Conservation (phyloP, 2,113 vertebrate genomes). For the Microcebus lehilahytsara region DNA sequence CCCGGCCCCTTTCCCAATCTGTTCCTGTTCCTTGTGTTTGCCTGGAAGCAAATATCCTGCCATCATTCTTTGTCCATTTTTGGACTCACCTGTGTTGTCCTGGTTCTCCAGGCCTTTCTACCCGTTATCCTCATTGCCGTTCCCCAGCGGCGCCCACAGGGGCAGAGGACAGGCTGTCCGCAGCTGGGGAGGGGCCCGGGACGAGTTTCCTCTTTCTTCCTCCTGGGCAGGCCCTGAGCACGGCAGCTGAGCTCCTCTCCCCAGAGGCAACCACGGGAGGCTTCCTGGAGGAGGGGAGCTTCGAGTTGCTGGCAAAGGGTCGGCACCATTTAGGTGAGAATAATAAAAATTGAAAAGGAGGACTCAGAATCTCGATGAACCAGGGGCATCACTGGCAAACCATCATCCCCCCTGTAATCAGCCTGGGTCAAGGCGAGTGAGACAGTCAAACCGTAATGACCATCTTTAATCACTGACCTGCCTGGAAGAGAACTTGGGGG, state of each 20-base stretch:
- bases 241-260: accelerated
- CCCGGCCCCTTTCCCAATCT: accelerated
- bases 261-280: accelerated
- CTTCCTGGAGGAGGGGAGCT: too few relatives aligned
- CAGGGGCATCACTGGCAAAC: too few relatives aligned
- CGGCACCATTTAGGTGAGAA: too few relatives aligned
- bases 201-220: not conserved
- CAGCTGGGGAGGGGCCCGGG: too few relatives aligned
- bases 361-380: accelerated
- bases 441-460: accelerated
- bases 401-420: not conserved
- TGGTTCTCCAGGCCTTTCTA: not conserved
- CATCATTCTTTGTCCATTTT: accelerated
- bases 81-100: not conserved
- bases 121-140: accelerated
- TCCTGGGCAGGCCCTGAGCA: not conserved
- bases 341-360: not conserved
- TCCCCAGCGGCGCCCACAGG: accelerated
- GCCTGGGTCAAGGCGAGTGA: accelerated
- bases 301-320: accelerated
- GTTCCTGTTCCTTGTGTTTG: not conserved
- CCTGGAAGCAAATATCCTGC: too few relatives aligned
- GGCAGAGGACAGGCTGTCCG: too few relatives aligned
- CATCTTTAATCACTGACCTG: conserved; percentile 24
- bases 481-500: not conserved